Evolutionary conservation across 1,140 invertebrate genomes (phyloP), one percentile per base, ranked within the genome.

Genomic region (Luehdorfia chinensis): DNA sequence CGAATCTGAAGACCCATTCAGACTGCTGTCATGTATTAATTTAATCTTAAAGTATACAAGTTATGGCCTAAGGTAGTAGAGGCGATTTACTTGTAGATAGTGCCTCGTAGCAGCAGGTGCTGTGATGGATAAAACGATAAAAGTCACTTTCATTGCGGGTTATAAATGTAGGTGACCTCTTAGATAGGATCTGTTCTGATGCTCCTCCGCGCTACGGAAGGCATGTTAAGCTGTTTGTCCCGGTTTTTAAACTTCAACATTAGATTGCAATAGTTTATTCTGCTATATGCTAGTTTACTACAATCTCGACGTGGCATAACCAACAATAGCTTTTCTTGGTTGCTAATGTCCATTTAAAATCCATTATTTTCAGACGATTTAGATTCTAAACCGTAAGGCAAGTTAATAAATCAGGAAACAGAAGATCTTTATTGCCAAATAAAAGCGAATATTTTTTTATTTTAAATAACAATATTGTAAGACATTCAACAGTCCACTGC

Each of bases 141-240:
- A n/a, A n/a, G n/a, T n/a, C n/a, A n/a, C n/a, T n/a, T n/a, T n/a
- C n/a, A n/a, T n/a, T n/a, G n/a, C n/a, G n/a, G n/a, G 36, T 13
- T 11, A 23, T 16, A 16, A 36, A 39, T 39, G 36, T 39, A 39
- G 36, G 36, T 39, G 36, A 39, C 36, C 36, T 19, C 36, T 39
- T 39, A 39, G 36, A 39, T 39, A 11, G 9, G 13, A 39, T 39
- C 36, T 39, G 23, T 25, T 21, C 36, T 39, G 18, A 19, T n/a
- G 36, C 36, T 18, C 36, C 36, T 21, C 36, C 12, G 36, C 14
- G 19, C 19, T 39, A 23, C 36, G 11, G 36, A 27, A 27, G 19
- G 36, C 36, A 13, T 7, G 19, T 37, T 37, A 13, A 37, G 23
- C 34, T 18, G 34, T 37, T 37, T 16, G 2, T 37, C 34, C 11